Evolutionary conservation across 2,113 vertebrate genomes (phyloP).

Genomic region (Myiozetetes cayanensis): DNA sequence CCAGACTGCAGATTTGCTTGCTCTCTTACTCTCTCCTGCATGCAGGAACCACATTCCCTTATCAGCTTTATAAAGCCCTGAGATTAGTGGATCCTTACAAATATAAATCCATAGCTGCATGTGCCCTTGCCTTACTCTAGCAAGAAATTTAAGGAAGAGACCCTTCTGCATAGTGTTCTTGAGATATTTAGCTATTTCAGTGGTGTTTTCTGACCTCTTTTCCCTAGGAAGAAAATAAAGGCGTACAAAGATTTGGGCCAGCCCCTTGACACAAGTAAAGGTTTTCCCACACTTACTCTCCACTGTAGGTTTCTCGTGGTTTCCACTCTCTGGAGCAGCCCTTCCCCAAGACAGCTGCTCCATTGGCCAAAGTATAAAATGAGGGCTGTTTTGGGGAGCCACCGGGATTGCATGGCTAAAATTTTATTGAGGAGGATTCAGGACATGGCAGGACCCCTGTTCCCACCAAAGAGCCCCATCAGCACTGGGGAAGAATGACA

Average conservation of each 20-base stretch:
- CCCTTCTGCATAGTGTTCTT: neutral
- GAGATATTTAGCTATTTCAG: neutral
- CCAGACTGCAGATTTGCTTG: neutral
- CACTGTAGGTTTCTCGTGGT: neutral
- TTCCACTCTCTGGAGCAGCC: neutral
- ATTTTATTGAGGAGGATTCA: neutral
- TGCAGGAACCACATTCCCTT: neutral
- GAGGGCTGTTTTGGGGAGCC: neutral
- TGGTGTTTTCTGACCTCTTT: neutral
- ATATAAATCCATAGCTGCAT: neutral
- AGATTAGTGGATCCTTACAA: neutral
- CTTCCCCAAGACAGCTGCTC: neutral
- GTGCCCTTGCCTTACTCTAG: neutral
- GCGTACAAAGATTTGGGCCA: neutral
- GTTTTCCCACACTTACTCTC: neutral
- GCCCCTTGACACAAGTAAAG: neutral
- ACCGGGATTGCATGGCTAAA: neutral
- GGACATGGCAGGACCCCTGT: neutral
- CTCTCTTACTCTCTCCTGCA: neutral
- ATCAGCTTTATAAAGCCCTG: neutral
- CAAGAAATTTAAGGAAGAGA: neutral
- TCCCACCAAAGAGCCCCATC: neutral
- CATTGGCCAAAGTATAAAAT: neutral
- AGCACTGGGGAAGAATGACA: neutral
- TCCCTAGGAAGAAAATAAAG: neutral